Evolutionary conservation across 2,888 invertebrate species (phyloP).

Genomic region (Drosophila siamana): DNA sequence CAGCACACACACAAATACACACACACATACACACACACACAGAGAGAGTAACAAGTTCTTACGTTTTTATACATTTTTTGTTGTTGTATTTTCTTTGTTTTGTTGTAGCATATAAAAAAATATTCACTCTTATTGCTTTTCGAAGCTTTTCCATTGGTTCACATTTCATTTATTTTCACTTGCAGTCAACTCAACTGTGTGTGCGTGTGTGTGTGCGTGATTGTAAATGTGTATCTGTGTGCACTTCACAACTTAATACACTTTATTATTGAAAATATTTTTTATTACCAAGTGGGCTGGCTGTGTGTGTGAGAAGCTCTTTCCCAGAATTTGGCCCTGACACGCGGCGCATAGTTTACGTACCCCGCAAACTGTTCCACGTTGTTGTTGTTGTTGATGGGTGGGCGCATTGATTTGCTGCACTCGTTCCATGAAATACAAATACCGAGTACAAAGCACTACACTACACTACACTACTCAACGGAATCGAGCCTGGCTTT

Average conservation of each 20-base stretch:
- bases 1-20: slow-evolving; percentile 26
- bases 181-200: slow-evolving; percentile 46
- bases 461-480: slow-evolving; percentile 1
- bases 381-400: slow-evolving; percentile 29
- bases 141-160: slow-evolving; percentile 76
- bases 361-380: too few species aligned
- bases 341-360: slow-evolving; percentile 64
- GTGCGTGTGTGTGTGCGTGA: slow-evolving; percentile 11
- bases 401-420: slow-evolving; percentile 73
- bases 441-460: slow-evolving; percentile 61
- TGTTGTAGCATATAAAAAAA: slow-evolving; percentile 45
- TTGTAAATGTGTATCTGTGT: slow-evolving; percentile 49
- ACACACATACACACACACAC: slow-evolving; percentile 14
- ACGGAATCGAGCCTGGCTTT: slow-evolving; percentile 16
- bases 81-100: slow-evolving; percentile 54
- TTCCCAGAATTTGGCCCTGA: slow-evolving; percentile 77
- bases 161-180: slow-evolving; percentile 81
- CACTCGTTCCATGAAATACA: slow-evolving; percentile 66
- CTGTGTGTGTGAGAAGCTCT: slow-evolving; percentile 52
- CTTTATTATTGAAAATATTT: slow-evolving; percentile 82
- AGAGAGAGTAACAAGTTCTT: slow-evolving; percentile 40
- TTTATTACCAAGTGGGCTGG: slow-evolving; percentile 78
- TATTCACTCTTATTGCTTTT: slow-evolving; percentile 77
- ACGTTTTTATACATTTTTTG: slow-evolving; percentile 36
- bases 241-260: slow-evolving; percentile 80